Evolutionary conservation across 2,888 invertebrate species (phyloP).

Genomic region (Drosophila pegasa): DNA sequence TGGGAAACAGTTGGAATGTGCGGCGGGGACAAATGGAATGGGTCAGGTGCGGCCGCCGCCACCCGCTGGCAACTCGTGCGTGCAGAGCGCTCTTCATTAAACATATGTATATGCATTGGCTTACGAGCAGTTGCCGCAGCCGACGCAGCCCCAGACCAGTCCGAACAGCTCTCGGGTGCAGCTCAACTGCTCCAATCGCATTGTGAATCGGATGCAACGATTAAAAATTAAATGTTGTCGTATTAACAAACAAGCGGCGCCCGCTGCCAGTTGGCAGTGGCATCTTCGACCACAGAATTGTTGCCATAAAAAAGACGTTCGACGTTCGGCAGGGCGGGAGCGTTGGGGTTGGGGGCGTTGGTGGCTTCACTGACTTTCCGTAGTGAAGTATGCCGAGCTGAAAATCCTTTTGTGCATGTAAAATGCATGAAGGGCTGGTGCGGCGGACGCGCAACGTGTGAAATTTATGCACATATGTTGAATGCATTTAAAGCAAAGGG

Average conservation of each 20-base stretch:
- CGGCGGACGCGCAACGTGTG: slow-evolving; percentile 66
- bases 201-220: slow-evolving; percentile 67
- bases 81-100: slow-evolving; percentile 68
- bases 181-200: slow-evolving; percentile 11
- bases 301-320: slow-evolving; percentile 14
- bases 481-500: slow-evolving; percentile 59
- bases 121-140: slow-evolving; percentile 41
- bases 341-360: not conserved
- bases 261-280: slow-evolving; percentile 37
- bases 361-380: slow-evolving; percentile 24
- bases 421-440: slow-evolving; percentile 66
- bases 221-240: slow-evolving; percentile 80
- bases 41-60: not conserved
- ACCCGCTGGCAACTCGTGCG: slow-evolving; percentile 54
- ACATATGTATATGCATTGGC: slow-evolving; percentile 69
- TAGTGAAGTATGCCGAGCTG: slow-evolving; percentile 37
- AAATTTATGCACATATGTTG: slow-evolving; percentile 81
- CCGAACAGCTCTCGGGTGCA: too few relatives aligned
- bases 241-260: slow-evolving; percentile 72
- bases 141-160: too few relatives aligned
- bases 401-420: slow-evolving; percentile 71
- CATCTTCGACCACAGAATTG: slow-evolving; percentile 48
- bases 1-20: slow-evolving; percentile 5
- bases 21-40: not conserved
- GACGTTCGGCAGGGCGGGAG: not conserved